phyloP scores from a whole-genome alignment of 2,888 invertebrate species.

The Crioceris asparagi region DNA sequence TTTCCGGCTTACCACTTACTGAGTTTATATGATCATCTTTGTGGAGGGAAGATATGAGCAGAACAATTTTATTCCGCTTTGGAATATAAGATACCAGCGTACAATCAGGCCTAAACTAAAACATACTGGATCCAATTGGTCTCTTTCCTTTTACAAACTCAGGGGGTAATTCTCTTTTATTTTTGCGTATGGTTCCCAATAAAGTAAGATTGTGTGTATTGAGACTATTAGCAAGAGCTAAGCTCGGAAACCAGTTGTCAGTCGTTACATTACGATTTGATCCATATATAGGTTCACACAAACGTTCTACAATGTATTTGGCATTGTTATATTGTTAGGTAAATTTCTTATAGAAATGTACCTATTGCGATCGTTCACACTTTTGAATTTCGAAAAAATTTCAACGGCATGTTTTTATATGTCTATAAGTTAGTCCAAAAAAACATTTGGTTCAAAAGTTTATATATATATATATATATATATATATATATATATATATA shows the following conservation, averaged over 20 bases:
- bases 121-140: slow-evolving; percentile 7
- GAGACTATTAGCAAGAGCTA: slow-evolving; percentile 1
- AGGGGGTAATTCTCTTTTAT: slow-evolving; percentile 12
- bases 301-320: slow-evolving; percentile 13
- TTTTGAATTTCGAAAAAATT: no score
- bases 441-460: no score
- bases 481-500: no score
- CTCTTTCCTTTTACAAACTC: slow-evolving; percentile 5
- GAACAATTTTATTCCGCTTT: slow-evolving; percentile 13
- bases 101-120: slow-evolving; percentile 16
- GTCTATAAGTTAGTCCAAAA: no score
- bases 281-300: slow-evolving; percentile 8
- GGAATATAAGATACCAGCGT: slow-evolving; percentile 14
- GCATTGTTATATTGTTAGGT: slow-evolving; percentile 11
- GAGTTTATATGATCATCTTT: slow-evolving; percentile 7
- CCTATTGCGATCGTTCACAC: no score
- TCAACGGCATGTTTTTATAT: no score
- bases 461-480: no score
- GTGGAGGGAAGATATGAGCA: slow-evolving; percentile 15
- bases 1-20: slow-evolving; percentile 4
- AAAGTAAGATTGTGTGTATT: slow-evolving; percentile 12
- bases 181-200: slow-evolving; percentile 18
- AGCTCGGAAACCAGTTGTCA: slow-evolving; percentile 12
- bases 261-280: slow-evolving; percentile 18
- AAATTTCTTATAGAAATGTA: no score